phyloP scores from a whole-genome alignment of 2,797 vertebrate genomes.

The Miichthys miiuy region DNA sequence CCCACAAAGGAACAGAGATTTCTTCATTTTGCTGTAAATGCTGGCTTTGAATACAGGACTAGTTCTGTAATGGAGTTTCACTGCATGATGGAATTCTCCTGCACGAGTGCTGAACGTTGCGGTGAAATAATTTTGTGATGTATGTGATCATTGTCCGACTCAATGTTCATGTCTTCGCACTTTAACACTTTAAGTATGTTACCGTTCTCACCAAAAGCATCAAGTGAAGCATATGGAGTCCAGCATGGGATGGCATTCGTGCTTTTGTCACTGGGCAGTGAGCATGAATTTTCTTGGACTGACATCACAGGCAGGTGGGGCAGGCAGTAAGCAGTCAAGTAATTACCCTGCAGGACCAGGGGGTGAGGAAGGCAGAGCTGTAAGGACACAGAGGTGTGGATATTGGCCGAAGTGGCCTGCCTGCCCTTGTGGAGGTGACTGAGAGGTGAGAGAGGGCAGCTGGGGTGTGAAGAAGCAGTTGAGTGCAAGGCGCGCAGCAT shows the following conservation, averaged over 20 bases:
- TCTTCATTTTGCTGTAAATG: constrained; percentile 31
- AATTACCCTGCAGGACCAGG: constrained; percentile 68
- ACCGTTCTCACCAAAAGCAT: not conserved
- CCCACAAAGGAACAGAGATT: constrained; percentile 45
- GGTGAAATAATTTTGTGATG: not conserved
- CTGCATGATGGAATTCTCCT: constrained; percentile 19
- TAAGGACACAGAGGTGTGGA: constrained; percentile 40
- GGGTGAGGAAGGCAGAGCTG: constrained; percentile 30
- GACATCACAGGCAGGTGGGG: constrained; percentile 79
- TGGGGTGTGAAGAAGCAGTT: constrained; percentile 23
- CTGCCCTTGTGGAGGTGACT: constrained; percentile 38
- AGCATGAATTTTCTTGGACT: constrained; percentile 72
- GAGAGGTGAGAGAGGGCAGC: constrained; percentile 46
- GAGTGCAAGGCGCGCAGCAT: not conserved
- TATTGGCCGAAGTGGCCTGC: constrained; percentile 35
- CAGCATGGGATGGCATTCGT: constrained; percentile 39
- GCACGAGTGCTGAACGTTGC: not conserved
- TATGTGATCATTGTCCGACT: not conserved
- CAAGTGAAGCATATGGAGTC: constrained; percentile 31
- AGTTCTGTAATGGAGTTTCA: not conserved
- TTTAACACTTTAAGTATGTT: not conserved
- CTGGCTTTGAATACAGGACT: constrained; percentile 27
- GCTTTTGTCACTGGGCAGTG: constrained; percentile 80
- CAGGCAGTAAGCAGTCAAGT: constrained; percentile 60
- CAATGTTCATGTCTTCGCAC: not conserved